These are phyloP conservation scores for Ostrea edulis DNA, from an alignment of 1,140 invertebrate species.

Conservation along the genomic window DNA sequence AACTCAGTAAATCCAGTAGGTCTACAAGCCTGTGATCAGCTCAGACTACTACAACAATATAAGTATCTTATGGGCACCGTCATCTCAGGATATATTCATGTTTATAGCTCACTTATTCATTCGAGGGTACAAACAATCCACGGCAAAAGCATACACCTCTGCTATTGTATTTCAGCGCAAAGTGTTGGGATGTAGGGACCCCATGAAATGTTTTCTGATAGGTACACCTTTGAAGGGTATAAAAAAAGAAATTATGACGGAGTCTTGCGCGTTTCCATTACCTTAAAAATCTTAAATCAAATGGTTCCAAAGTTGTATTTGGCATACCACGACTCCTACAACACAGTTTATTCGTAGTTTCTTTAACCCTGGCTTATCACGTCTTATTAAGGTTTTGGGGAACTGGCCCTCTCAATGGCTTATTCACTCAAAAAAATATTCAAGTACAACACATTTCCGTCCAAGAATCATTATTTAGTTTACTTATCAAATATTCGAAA, in stretches of 20 bases:
- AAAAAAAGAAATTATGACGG: background rate
- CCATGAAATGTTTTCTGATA: too few relatives aligned
- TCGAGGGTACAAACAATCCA: background rate
- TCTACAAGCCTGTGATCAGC: background rate
- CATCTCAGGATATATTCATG: background rate
- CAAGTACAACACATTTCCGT: background rate
- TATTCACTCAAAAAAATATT: background rate
- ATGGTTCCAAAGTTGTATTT: too few relatives aligned
- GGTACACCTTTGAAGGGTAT: slow-evolving; percentile 41
- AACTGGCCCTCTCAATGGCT: background rate
- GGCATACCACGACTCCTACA: slow-evolving; percentile 16
- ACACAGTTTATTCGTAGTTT: slow-evolving; percentile 20
- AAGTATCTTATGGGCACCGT: slow-evolving; percentile 37
- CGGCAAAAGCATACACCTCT: slow-evolving; percentile 34
- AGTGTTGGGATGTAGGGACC: background rate
- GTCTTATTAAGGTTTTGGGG: slow-evolving; percentile 29
- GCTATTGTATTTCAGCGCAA: slow-evolving; percentile 38
- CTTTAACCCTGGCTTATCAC: slow-evolving; percentile 26
- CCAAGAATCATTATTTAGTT: too few relatives aligned
- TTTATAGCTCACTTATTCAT: slow-evolving; percentile 43
- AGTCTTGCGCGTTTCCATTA: slow-evolving; percentile 39
- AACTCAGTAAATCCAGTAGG: background rate
- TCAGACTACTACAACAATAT: slow-evolving; percentile 26
- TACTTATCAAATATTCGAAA: too few relatives aligned
- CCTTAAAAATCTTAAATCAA: background rate